Evolutionary conservation across 2,113 vertebrate species (phyloP).

Genomic region (Recurvirostra avosetta): DNA sequence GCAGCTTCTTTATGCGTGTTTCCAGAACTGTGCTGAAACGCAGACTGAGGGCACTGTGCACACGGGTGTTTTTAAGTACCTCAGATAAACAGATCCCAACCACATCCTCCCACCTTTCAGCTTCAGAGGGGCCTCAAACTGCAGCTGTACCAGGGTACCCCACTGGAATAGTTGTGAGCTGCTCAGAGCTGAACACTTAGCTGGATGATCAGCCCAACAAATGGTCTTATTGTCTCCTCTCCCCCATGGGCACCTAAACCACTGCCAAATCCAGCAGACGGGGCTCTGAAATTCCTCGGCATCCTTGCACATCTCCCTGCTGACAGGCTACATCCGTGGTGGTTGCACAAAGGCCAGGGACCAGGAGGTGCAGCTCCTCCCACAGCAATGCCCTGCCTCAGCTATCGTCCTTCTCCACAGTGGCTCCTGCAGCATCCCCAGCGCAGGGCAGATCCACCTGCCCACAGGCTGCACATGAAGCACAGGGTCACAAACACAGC

Average conservation of each 20-base stretch:
- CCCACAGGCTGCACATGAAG: accelerated
- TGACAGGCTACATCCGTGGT: accelerated
- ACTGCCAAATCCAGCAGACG: neutral
- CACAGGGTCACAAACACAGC: neutral
- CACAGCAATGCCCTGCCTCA: neutral
- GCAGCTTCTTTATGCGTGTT: neutral
- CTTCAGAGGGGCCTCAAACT: neutral
- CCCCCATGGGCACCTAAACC: neutral
- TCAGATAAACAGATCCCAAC: neutral
- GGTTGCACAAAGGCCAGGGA: too few species aligned
- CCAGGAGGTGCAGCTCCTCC: neutral
- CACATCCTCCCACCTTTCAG: neutral
- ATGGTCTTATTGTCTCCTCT: neutral
- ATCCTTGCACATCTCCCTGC: accelerated
- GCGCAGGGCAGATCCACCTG: accelerated
- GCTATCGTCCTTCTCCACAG: accelerated
- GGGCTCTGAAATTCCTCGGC: neutral
- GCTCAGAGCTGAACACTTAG: neutral
- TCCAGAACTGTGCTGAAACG: neutral
- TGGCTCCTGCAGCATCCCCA: neutral
- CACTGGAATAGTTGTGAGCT: neutral
- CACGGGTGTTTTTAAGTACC: neutral
- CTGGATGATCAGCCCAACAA: neutral
- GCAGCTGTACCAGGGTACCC: neutral
- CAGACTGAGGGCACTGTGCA: accelerated